Percentiles rank a stretch among this genome's conserved stretches.
These are phyloP conservation scores for Hypotaenidia philippensis DNA, from an alignment of 2,797 vertebrate genomes.

Conservation along the genomic window DNA sequence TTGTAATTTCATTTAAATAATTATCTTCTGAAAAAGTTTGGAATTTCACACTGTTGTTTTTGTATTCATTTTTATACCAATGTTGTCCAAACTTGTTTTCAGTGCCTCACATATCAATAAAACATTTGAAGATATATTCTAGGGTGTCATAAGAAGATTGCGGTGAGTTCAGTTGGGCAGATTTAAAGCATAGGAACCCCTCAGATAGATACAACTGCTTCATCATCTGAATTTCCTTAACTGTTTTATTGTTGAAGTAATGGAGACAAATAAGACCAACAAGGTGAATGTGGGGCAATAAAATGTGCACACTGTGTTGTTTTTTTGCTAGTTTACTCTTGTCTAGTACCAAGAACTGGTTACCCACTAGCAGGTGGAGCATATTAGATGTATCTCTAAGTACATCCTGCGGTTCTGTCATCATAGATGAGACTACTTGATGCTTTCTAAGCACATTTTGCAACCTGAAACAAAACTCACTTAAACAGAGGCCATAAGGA, in stretches of 20 bases:
- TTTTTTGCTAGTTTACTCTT: not conserved
- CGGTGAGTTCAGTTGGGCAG: not conserved
- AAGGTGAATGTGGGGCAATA: fast-evolving
- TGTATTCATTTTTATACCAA: not conserved
- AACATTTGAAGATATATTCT: not conserved
- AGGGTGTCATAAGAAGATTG: not conserved
- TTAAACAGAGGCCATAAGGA: not conserved
- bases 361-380: not conserved
- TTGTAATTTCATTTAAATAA: not conserved
- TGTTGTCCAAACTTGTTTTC: not conserved
- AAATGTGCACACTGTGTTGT: fast-evolving
- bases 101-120: not conserved
- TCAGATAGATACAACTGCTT: not conserved
- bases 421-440: not conserved
- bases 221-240: not conserved
- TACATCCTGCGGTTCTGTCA: fast-evolving
- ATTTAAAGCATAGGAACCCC: not conserved
- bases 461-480: not conserved
- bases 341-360: not conserved
- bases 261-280: not conserved
- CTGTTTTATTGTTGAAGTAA: not conserved
- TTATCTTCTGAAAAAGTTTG: not conserved
- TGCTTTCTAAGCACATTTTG: not conserved
- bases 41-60: not conserved
- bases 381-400: not conserved